Conservation (phyloP, 2,888 invertebrate species). For the Pyrochroa serraticornis region DNA sequence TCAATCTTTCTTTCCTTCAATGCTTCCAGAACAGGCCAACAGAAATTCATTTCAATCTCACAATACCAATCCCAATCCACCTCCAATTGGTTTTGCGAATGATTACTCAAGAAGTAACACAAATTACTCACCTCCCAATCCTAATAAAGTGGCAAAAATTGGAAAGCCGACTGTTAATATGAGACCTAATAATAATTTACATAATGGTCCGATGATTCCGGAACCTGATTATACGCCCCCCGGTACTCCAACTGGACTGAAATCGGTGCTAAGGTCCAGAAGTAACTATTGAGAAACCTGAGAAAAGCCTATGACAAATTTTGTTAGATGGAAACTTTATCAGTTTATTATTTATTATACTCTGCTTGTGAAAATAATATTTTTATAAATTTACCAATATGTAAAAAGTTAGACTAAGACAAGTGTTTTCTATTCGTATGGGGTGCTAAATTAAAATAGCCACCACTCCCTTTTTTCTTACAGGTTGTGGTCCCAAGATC, state of each 20-base stretch:
- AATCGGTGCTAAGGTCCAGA: conserved; percentile 14
- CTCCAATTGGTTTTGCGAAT: not conserved
- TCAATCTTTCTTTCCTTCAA: conserved; percentile 9
- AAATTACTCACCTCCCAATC: not conserved
- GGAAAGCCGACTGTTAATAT: conserved; percentile 1
- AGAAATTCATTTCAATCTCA: not conserved
- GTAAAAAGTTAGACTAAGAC: too few relatives aligned
- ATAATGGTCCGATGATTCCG: conserved; percentile 7
- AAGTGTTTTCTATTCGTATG: too few relatives aligned
- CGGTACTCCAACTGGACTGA: conserved; percentile 3
- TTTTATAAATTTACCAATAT: too few relatives aligned
- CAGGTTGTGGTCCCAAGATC: too few relatives aligned
- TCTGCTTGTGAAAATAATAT: too few relatives aligned
- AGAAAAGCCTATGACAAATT: too few relatives aligned
- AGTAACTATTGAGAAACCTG: conserved; percentile 5
- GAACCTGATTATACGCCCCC: conserved; percentile 21
- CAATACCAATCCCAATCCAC: not conserved
- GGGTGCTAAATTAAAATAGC: too few relatives aligned
- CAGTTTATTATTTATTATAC: too few relatives aligned
- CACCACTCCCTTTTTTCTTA: too few relatives aligned
- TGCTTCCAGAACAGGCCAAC: not conserved
- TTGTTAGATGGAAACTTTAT: too few relatives aligned
- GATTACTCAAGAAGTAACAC: too few relatives aligned
- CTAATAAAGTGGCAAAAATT: conserved; percentile 6
- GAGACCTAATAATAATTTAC: not conserved